Conservation (phyloP, 2,113 vertebrate genomes). For the Calidris pugnax region DNA sequence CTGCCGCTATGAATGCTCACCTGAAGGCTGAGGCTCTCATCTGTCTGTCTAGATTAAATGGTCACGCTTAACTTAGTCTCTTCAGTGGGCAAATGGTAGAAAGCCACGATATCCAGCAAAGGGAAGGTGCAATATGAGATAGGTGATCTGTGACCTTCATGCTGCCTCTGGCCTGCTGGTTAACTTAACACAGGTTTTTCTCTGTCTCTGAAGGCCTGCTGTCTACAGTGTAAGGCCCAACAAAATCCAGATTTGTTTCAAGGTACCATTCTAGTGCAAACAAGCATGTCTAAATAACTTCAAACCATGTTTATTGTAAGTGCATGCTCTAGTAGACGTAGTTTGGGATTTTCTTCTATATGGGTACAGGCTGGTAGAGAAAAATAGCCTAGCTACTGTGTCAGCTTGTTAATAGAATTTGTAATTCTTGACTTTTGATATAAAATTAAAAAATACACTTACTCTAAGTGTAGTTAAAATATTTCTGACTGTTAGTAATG, state of each 20-base stretch:
- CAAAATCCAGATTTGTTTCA: not conserved
- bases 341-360: not conserved
- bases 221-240: not conserved
- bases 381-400: not conserved
- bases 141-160: not conserved
- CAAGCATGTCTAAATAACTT: not conserved
- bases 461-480: not conserved
- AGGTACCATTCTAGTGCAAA: not conserved
- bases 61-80: not conserved
- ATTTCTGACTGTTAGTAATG: not conserved
- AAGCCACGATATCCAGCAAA: not conserved
- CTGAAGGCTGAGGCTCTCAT: not conserved
- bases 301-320: not conserved
- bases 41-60: not conserved
- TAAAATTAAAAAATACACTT: not conserved
- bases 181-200: not conserved
- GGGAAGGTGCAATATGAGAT: not conserved
- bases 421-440: not conserved
- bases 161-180: not conserved
- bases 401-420: not conserved
- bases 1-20: not conserved
- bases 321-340: not conserved
- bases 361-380: rapidly evolving
- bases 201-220: not conserved
- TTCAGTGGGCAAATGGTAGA: not conserved